Evolutionary conservation across 2,797 vertebrate species (phyloP), one percentile per base, ranked within the genome.

Genomic region (Bovichtus diacanthus): DNA sequence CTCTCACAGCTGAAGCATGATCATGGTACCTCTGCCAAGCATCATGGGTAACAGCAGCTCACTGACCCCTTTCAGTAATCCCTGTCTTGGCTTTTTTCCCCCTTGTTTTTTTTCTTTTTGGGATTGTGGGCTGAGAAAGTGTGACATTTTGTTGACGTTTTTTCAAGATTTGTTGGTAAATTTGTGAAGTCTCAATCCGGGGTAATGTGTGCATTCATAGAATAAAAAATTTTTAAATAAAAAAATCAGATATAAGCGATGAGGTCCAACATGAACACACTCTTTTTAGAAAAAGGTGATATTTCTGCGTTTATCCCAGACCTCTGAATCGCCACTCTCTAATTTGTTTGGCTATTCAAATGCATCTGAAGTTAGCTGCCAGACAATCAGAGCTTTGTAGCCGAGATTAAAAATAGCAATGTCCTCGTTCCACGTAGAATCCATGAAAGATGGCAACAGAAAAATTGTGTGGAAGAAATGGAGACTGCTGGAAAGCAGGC

Each of bases 31-130:
- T 51, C 79, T 75, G 75, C 65, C 51, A 71, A 70, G 83, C 74
- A 76, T 74, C 70, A 80, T 76, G 81, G 83, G 62, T 60, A 74
- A 78, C 81, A 70, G 78, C 76, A 71, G 62, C 43, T 74, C 67
- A 3, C 55, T 68, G 79, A 81, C 74, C 77, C 73, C 5, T 9
- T 77, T 72, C 80, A 64, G 9, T 76, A 79, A 75, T 78, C 68
- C 69, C 43, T 41, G 21, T n/a, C 23, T 11, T 5, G 10, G 4
- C 49, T 36, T 9, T 47, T 27, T 36, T 27, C 53, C 18, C 23
- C 18, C 50, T 58, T 62, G 15, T 2, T 50, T 56, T 19, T 53
- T n/a, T n/a, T n/a, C n/a, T n/a, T n/a, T n/a, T n/a, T n/a, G n/a
- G n/a, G n/a, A n/a, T n/a, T n/a, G n/a, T n/a, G n/a, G n/a, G 18